These are phyloP conservation scores for Fulica atra DNA, from an alignment of 2,113 vertebrate genomes.

Conservation along the genomic window DNA sequence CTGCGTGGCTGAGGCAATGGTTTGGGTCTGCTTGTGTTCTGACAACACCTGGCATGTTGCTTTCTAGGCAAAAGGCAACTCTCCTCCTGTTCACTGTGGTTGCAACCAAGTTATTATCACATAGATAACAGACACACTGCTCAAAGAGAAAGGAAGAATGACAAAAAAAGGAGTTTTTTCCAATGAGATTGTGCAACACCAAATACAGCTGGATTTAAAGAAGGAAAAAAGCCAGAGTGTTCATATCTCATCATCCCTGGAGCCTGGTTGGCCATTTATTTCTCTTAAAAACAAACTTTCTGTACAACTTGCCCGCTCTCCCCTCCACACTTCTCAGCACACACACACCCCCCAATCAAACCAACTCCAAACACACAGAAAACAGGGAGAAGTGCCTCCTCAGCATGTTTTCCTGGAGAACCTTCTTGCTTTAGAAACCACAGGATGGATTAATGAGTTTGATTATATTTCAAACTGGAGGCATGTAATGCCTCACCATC, in stretches of 20 bases:
- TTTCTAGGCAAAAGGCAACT: slow-evolving; percentile 5
- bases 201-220: neutral
- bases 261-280: neutral
- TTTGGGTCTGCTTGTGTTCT: neutral
- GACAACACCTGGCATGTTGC: neutral
- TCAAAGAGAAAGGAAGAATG: neutral
- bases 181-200: neutral
- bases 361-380: neutral
- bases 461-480: neutral
- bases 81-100: neutral
- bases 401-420: neutral
- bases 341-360: neutral
- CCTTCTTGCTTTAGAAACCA: neutral
- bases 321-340: neutral
- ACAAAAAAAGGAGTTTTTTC: neutral
- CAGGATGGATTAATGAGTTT: neutral
- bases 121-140: neutral
- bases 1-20: neutral
- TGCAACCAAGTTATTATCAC: neutral
- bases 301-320: neutral
- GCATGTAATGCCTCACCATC: neutral
- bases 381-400: neutral
- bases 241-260: neutral
- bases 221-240: neutral
- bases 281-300: neutral